Evolutionary conservation across 2,797 vertebrate species (phyloP).

Genomic region (Spinus olivaceus): DNA sequence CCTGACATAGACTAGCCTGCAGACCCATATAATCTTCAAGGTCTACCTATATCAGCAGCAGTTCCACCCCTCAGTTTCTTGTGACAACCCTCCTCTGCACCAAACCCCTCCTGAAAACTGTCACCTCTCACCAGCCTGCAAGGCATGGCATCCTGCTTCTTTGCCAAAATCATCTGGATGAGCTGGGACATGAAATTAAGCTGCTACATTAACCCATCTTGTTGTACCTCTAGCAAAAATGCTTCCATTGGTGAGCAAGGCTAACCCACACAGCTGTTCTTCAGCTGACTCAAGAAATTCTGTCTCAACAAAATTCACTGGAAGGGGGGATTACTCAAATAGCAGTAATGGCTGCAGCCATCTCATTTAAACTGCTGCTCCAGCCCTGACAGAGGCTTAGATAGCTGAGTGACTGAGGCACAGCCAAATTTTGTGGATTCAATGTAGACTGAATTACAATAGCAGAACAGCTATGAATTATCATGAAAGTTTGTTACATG

Average conservation of each 20-base stretch:
- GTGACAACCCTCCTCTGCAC: not conserved
- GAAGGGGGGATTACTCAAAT: not conserved
- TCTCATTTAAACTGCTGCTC: not conserved
- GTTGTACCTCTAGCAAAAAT: not conserved
- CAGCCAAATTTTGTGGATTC: not conserved
- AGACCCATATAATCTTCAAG: not conserved
- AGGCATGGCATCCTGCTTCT: not conserved
- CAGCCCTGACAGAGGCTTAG: not conserved
- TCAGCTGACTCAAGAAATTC: not conserved
- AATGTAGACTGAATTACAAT: not conserved
- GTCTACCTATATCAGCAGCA: not conserved
- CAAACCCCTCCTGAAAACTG: not conserved
- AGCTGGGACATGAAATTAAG: not conserved
- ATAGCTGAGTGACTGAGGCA: not conserved
- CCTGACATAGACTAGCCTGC: not conserved
- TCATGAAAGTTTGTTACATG: not conserved
- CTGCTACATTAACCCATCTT: not conserved
- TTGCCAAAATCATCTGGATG: not conserved
- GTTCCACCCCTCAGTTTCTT: not conserved
- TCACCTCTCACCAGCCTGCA: not conserved
- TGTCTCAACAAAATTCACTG: not conserved
- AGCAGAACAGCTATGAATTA: constrained; percentile 6
- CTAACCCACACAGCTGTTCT: not conserved
- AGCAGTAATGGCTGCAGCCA: not conserved
- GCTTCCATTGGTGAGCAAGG: not conserved